Base-by-base conservation (phyloP, 2,113 vertebrate genomes). In the Paralichthys olivaceus region DNA sequence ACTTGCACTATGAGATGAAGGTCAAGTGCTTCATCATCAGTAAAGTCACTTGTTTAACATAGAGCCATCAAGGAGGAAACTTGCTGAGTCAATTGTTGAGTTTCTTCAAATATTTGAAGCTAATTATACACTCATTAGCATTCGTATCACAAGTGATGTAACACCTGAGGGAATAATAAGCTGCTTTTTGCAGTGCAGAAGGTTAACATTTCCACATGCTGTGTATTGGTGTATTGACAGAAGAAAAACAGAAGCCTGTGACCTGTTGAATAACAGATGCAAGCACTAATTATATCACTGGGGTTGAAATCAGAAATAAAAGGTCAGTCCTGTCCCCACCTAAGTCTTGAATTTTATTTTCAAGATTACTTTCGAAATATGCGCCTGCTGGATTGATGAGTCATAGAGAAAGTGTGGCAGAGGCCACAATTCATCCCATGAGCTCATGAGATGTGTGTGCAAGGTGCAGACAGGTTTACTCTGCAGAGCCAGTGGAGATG, bases 81-180 rank as follows among this genome's bases (percentile, higher is more conserved):
- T 58, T 61, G 83, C 79, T 61, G 83, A 90, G 59, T 90, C 79
- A 75, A 69, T 87, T 69, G 47, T 29, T 45, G 57, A 57, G 65
- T 72, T 86, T 80, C 54, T 77, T 77, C 45, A 84, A 82, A 84
- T 61, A 72, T 80, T 84, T 69, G 25, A 75, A 72, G 76, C 47
- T 79, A 72, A 84, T 92, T 88, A 85, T 61, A 23, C 28, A 4
- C 63, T 85, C 75, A 87, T 91, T 80, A 89, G 64, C 69, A 87
- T 84, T 80, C 37, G 0, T 54, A 63, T 78, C 77, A 73, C 74
- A 73, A 69, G 71, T 66, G 77, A 77, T 77, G 79, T 43, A 74
- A 64, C 73, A 71, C 64, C n/a, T 72, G 69, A 55, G 65, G 69
- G 75, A 75, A 80, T 77, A 83, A 90, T 89, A 74, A 71, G 66